Evolutionary conservation across 2,113 vertebrate species (phyloP).

Genomic region (Lipotes vexillifer): DNA sequence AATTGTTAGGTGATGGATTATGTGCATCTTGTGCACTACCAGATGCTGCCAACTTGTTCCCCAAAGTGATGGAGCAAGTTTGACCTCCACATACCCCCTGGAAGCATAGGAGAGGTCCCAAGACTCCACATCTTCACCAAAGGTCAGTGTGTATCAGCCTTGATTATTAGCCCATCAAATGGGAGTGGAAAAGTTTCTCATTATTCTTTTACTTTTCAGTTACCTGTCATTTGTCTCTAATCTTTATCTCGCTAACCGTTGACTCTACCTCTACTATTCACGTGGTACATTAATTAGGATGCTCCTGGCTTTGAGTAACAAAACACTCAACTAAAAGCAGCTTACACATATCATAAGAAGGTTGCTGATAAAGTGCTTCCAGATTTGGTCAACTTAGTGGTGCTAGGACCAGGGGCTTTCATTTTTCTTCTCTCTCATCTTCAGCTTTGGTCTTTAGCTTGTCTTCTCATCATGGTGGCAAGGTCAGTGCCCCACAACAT

Average conservation of each 20-base stretch:
- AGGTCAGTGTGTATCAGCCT: background rate
- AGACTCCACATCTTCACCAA: background rate
- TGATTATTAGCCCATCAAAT: background rate
- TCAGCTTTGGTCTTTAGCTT: background rate
- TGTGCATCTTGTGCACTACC: background rate
- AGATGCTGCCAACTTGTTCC: background rate
- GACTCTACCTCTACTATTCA: background rate
- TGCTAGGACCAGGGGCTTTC: background rate
- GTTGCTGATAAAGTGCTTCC: background rate
- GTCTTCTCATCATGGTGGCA: background rate
- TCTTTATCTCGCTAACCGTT: background rate
- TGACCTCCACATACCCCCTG: too few species aligned
- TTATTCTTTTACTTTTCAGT: background rate
- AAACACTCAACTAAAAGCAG: background rate
- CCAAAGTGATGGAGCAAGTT: background rate
- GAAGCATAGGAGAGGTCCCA: fast-evolving
- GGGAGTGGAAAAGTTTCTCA: background rate
- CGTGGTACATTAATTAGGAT: background rate
- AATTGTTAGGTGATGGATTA: background rate
- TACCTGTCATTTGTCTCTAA: background rate
- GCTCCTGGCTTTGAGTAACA: background rate
- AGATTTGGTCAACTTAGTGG: background rate
- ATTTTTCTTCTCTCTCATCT: background rate
- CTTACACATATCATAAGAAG: background rate
- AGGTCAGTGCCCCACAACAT: background rate